A percentile compares a stretch with the other conserved stretches of the same genome.
These are phyloP conservation scores for Pegoplata infirma DNA, from an alignment of 2,888 invertebrate species.

Conservation along the genomic window DNA sequence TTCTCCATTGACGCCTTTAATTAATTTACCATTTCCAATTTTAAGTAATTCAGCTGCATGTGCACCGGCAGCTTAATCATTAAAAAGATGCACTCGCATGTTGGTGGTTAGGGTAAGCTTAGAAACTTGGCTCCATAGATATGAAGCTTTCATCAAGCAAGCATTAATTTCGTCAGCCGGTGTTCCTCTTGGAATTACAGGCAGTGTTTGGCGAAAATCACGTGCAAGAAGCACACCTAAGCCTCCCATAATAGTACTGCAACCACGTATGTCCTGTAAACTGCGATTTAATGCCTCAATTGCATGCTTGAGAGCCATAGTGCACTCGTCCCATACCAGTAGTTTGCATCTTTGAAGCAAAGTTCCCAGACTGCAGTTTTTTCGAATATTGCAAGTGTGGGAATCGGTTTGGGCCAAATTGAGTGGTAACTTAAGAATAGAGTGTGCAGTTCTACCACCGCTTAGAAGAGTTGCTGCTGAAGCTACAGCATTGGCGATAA, in stretches of 20 bases:
- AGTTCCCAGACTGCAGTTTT: constrained; percentile 3
- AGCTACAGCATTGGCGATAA: constrained; percentile 31
- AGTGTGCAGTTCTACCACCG: constrained; percentile 39
- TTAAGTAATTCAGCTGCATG: too few relatives aligned
- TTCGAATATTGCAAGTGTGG: constrained; percentile 65
- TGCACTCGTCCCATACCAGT: constrained; percentile 48
- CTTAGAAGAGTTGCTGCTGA: constrained; percentile 30
- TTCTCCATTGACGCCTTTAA: too few relatives aligned
- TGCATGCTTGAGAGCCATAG: constrained; percentile 26
- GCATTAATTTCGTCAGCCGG: constrained; percentile 40
- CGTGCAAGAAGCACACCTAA: constrained; percentile 41
- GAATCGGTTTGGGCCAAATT: constrained; percentile 67
- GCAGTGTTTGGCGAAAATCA: constrained; percentile 26
- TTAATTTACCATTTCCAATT: too few relatives aligned
- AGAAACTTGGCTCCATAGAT: too few relatives aligned
- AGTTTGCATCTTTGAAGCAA: constrained; percentile 21
- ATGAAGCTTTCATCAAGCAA: constrained; percentile 34
- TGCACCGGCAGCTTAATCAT: too few relatives aligned
- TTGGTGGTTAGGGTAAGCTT: too few relatives aligned
- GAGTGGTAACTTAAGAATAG: constrained; percentile 54
- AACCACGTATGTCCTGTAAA: constrained; percentile 36
- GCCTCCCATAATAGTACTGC: constrained; percentile 43
- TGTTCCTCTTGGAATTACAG: constrained; percentile 25
- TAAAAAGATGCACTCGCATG: too few relatives aligned
- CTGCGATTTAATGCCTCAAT: constrained; percentile 44